Evolutionary conservation across 2,888 invertebrate species (phyloP).

Genomic region (Protodeltote pygarga): DNA sequence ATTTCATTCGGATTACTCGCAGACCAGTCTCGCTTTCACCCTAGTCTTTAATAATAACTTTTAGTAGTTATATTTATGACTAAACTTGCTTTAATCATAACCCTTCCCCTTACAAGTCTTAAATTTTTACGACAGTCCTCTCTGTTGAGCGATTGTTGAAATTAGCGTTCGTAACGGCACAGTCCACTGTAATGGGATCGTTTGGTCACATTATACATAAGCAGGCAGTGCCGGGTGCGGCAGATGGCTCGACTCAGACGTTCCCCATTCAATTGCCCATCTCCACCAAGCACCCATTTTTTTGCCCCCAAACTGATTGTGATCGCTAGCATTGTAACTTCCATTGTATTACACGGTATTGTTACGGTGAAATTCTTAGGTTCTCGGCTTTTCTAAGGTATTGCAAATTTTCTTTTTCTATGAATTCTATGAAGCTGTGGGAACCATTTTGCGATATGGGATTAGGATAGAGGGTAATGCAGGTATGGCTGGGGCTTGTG

Average conservation of each 20-base stretch:
- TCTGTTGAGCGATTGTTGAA: conserved; percentile 39
- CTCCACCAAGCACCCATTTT: conserved; percentile 67
- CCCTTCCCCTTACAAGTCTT: conserved; percentile 44
- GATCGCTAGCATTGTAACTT: conserved; percentile 73
- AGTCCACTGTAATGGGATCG: conserved; percentile 53
- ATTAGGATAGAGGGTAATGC: conserved; percentile 62
- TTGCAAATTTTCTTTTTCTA: conserved; percentile 73
- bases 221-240: conserved; percentile 70
- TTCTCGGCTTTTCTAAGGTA: conserved; percentile 67
- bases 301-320: conserved; percentile 76
- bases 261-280: conserved; percentile 82
- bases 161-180: conserved; percentile 38
- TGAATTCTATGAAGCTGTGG: conserved; percentile 67
- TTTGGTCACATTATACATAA: conserved; percentile 63
- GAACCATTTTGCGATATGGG: conserved; percentile 66
- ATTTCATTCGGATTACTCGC: not conserved
- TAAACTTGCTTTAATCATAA: conserved; percentile 52
- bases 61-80: conserved; percentile 28
- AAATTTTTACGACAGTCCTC: conserved; percentile 50
- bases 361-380: conserved; percentile 73
- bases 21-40: conserved; percentile 18
- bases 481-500: conserved; percentile 34
- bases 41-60: conserved; percentile 23
- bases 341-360: conserved; percentile 71
- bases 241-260: conserved; percentile 71